These are phyloP conservation scores for Cairina moschata DNA, from an alignment of 2,113 vertebrate genomes.

Conservation along the genomic window DNA sequence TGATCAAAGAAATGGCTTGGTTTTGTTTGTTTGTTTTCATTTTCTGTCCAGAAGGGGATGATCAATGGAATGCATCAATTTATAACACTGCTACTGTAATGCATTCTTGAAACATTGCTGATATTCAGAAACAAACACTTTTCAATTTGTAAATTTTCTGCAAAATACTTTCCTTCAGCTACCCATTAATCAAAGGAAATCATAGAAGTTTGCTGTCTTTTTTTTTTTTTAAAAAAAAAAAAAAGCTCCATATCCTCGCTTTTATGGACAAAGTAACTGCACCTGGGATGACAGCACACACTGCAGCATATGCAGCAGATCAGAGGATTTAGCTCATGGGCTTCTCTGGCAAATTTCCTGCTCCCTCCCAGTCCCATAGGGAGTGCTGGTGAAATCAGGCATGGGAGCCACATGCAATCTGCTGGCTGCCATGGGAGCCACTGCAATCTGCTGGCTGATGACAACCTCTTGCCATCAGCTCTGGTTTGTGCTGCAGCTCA, in stretches of 20 bases:
- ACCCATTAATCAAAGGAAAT: constrained; percentile 5
- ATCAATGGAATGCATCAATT: background rate
- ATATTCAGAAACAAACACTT: background rate
- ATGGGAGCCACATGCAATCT: background rate
- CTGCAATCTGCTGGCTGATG: background rate
- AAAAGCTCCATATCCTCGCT: background rate
- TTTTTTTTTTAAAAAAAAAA: background rate
- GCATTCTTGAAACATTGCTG: background rate
- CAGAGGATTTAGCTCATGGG: background rate
- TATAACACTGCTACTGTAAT: background rate
- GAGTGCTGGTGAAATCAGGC: background rate
- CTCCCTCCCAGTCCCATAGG: background rate
- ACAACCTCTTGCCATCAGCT: background rate
- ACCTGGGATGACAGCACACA: background rate
- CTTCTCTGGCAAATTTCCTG: background rate
- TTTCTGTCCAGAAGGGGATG: background rate
- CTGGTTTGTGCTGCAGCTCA: background rate
- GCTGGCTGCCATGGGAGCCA: too few species aligned
- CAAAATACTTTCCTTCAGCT: constrained; percentile 5
- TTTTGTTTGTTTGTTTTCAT: background rate
- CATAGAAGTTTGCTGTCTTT: background rate
- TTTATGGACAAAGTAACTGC: background rate
- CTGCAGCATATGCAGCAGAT: background rate
- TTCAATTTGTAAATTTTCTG: background rate
- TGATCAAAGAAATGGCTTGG: background rate